phyloP scores from a whole-genome alignment of 2,888 invertebrate genomes.

The Drosophila anomalata region DNA sequence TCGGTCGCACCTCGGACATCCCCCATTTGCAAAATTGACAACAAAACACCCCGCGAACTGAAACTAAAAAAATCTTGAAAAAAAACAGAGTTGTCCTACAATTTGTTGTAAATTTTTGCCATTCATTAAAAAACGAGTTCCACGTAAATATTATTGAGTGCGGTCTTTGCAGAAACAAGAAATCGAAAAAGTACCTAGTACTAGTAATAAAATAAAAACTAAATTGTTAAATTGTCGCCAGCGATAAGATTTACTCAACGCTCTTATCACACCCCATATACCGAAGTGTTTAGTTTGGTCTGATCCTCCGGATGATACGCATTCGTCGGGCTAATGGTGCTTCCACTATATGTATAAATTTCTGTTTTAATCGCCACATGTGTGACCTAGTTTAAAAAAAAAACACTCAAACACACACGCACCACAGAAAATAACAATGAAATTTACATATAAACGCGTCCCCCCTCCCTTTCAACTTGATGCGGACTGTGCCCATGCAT shows the following conservation, averaged over 20 bases:
- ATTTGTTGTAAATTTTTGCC: constrained; percentile 76
- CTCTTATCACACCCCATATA: constrained; percentile 65
- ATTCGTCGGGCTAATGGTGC: constrained; percentile 22
- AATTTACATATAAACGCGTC: constrained; percentile 55
- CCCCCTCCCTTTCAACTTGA: constrained; percentile 9
- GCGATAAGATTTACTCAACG: constrained; percentile 67
- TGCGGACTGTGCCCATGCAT: constrained; percentile 53
- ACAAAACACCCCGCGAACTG: constrained; percentile 34
- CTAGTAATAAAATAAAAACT: constrained; percentile 19
- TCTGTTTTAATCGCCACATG: constrained; percentile 74
- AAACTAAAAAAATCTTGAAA: neutral
- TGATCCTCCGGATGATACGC: constrained; percentile 31
- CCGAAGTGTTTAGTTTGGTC: constrained; percentile 48
- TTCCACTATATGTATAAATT: constrained; percentile 57
- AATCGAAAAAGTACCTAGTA: constrained; percentile 7
- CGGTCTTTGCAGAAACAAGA: constrained; percentile 46
- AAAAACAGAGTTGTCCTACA: constrained; percentile 22
- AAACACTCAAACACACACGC: constrained; percentile 47
- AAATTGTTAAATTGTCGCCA: constrained; percentile 5
- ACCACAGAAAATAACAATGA: constrained; percentile 43
- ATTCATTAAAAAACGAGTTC: constrained; percentile 45
- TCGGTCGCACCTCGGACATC: constrained; percentile 50
- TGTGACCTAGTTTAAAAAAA: constrained; percentile 72
- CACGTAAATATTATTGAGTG: constrained; percentile 31
- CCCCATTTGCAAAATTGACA: constrained; percentile 72